Conservation (phyloP, 1,140 invertebrate genomes). For the Magallana angulata region DNA sequence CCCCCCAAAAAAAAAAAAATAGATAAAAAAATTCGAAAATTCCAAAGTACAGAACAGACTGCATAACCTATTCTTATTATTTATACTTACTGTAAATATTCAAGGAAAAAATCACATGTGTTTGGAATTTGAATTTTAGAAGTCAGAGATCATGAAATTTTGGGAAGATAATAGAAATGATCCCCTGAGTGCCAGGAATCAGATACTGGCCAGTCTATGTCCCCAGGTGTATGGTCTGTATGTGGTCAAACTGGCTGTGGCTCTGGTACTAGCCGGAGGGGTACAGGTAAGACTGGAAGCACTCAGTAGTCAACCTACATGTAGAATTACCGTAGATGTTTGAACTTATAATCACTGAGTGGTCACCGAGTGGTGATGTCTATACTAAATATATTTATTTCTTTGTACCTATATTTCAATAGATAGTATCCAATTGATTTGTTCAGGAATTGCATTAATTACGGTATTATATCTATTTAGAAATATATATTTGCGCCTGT, state of each 20-base stretch:
- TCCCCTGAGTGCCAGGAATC: constrained; percentile 87
- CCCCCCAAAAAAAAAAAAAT: too few relatives aligned
- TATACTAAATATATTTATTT: too few relatives aligned
- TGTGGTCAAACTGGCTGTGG: constrained; percentile 90
- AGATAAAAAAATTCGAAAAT: too few relatives aligned
- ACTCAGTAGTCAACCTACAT: too few relatives aligned
- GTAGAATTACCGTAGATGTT: too few relatives aligned
- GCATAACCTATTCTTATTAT: too few relatives aligned
- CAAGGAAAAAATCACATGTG: neutral
- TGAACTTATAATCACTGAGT: too few relatives aligned
- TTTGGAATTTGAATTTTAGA: constrained; percentile 69
- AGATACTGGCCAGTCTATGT: constrained; percentile 90
- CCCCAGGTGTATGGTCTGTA: constrained; percentile 94
- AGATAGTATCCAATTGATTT: neutral
- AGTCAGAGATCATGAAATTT: constrained; percentile 87
- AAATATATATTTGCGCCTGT: too few relatives aligned
- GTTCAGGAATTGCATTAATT: neutral
- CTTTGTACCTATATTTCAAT: neutral
- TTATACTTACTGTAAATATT: too few relatives aligned
- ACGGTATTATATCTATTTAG: neutral
- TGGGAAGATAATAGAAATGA: constrained; percentile 85
- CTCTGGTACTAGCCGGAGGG: constrained; percentile 87
- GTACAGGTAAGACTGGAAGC: constrained; percentile 78
- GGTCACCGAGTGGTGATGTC: too few relatives aligned
- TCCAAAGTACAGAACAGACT: too few relatives aligned